Conservation (phyloP, 1,140 invertebrate species). For the Teleogryllus occipitalis region DNA sequence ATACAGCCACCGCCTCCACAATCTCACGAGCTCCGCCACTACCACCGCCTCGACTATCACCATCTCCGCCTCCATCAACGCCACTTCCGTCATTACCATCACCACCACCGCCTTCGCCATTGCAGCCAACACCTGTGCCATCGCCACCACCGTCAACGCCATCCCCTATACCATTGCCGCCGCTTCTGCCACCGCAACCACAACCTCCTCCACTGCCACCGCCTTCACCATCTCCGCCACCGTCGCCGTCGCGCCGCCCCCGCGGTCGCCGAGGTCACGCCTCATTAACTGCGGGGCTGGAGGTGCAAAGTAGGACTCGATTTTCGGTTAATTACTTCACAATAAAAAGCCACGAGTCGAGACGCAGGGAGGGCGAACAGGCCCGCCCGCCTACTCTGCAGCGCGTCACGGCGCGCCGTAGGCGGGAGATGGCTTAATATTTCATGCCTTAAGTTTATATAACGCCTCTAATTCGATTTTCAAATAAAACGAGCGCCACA, state of each 20-base stretch:
- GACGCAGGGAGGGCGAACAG: background rate
- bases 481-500: background rate
- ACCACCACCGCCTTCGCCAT: conserved; percentile 2
- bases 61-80: background rate
- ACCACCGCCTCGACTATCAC: background rate
- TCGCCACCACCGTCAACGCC: background rate
- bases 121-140: background rate
- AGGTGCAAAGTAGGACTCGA: conserved; percentile 3
- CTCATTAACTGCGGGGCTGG: background rate
- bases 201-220: too few species aligned
- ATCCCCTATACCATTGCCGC: background rate
- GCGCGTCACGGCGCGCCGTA: too few species aligned
- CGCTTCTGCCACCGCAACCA: background rate
- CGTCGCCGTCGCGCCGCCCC: too few species aligned
- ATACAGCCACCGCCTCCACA: background rate
- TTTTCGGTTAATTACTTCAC: background rate
- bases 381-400: too few species aligned
- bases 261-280: background rate
- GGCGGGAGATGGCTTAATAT: background rate
- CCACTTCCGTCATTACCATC: background rate
- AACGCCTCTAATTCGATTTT: conserved; percentile 4
- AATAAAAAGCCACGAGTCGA: background rate
- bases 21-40: background rate
- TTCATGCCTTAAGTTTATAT: background rate
- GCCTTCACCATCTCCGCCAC: too few species aligned